Percentiles rank a stretch among this genome's conserved stretches.
Evolutionary conservation across 2,888 invertebrate species (phyloP).

Genomic region (Cactoblastis cactorum): DNA sequence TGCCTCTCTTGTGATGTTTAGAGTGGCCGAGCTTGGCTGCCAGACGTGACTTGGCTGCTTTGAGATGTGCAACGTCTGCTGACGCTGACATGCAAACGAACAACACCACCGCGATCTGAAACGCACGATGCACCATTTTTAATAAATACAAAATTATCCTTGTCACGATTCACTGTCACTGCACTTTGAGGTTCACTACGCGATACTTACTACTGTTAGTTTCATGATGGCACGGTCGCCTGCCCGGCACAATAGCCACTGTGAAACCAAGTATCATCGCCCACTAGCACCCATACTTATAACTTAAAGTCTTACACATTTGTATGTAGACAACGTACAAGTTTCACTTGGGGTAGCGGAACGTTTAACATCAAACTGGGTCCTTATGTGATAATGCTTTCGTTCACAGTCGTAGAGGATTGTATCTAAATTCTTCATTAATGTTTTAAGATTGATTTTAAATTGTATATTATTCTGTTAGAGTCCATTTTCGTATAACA

Average conservation of each 20-base stretch:
- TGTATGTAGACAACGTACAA: conserved; percentile 60
- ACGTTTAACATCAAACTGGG: conserved; percentile 46
- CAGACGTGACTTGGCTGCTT: conserved; percentile 49
- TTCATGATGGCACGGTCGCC: conserved; percentile 60
- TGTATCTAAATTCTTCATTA: conserved; percentile 39
- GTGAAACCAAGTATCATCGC: conserved; percentile 48
- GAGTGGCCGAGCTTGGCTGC: conserved; percentile 42
- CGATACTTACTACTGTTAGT: conserved; percentile 55
- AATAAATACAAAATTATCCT: conserved; percentile 26
- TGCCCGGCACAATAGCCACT: conserved; percentile 50
- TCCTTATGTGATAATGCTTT: conserved; percentile 63
- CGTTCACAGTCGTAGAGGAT: conserved; percentile 48
- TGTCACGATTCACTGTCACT: conserved; percentile 25
- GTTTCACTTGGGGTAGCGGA: conserved; percentile 68
- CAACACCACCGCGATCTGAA: conserved; percentile 64
- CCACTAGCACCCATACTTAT: conserved; percentile 65
- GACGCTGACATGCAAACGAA: conserved; percentile 48
- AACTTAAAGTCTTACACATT: conserved; percentile 56
- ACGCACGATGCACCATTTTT: conserved; percentile 48
- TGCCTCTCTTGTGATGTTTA: conserved; percentile 66
- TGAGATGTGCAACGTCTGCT: conserved; percentile 55
- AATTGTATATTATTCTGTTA: conserved; percentile 26
- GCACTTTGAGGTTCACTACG: conserved; percentile 28
- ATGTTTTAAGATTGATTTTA: conserved; percentile 26
- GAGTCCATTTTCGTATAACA: conserved; percentile 27